A percentile compares a stretch with the other conserved stretches of the same genome.
phyloP scores from a whole-genome alignment of 2,113 vertebrate genomes.

The Phrynocephalus versicolor region DNA sequence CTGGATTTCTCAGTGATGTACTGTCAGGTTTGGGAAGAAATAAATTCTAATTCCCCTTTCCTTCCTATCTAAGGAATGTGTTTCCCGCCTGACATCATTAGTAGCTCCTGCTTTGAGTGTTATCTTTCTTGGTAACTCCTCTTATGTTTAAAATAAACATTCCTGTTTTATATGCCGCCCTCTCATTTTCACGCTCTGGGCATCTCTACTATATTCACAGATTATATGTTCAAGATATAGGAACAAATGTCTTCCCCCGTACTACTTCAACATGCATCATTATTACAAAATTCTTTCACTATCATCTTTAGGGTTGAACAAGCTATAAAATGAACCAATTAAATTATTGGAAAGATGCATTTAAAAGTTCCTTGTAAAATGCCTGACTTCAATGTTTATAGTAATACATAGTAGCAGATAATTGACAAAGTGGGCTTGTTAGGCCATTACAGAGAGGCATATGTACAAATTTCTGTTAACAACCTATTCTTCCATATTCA shows the following conservation, averaged over 20 bases:
- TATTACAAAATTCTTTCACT: not conserved
- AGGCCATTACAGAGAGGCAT: not conserved
- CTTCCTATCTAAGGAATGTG: too few relatives aligned
- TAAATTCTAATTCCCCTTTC: not conserved
- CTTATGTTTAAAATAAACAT: not conserved
- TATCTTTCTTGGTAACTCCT: not conserved
- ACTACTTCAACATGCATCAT: not conserved
- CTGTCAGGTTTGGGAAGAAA: not conserved
- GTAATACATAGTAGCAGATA: not conserved
- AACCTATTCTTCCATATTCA: not conserved
- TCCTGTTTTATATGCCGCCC: too few relatives aligned
- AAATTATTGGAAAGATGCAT: not conserved
- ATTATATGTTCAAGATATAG: not conserved
- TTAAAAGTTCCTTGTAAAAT: not conserved
- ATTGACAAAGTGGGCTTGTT: not conserved
- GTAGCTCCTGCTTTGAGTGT: not conserved
- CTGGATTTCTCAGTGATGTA: not conserved
- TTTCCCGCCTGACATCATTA: not conserved
- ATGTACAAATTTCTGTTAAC: not conserved
- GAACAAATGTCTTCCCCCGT: not conserved
- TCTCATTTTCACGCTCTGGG: not conserved
- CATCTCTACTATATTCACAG: not conserved
- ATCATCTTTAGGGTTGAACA: not conserved
- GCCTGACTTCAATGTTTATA: not conserved
- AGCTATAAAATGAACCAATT: not conserved